Conservation (phyloP, 2,797 vertebrate species). For the Graptemys geographica region DNA sequence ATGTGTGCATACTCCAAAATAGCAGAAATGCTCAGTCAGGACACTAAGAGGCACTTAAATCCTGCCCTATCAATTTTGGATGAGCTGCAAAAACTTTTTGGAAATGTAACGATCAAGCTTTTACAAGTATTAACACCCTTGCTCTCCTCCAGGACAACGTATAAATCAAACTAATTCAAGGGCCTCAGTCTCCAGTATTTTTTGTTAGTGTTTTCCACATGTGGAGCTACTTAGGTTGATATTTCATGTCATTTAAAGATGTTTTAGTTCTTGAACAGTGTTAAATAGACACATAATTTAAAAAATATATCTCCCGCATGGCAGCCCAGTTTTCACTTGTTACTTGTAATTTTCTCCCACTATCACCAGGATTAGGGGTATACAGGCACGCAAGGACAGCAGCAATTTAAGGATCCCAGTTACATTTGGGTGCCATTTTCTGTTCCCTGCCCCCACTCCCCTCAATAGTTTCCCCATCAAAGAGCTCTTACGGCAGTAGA, state of each 20-base stretch:
- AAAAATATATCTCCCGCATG: background rate
- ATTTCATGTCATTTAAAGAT: slow-evolving; percentile 30
- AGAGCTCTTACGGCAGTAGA: slow-evolving; percentile 4
- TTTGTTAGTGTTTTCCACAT: slow-evolving; percentile 66
- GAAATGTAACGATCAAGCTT: slow-evolving; percentile 62
- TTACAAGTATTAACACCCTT: slow-evolving; percentile 66
- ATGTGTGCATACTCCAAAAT: slow-evolving; percentile 46
- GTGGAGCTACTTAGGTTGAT: slow-evolving; percentile 35
- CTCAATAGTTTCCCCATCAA: background rate
- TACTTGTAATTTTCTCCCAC: background rate
- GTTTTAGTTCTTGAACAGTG: slow-evolving; percentile 27
- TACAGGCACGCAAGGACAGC: background rate
- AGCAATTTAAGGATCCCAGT: background rate
- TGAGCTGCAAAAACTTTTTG: slow-evolving; percentile 61
- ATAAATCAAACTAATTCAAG: slow-evolving; percentile 66
- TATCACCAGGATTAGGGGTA: background rate
- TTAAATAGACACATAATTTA: background rate
- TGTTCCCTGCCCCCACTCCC: background rate
- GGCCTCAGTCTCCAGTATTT: slow-evolving; percentile 49
- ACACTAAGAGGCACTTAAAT: slow-evolving; percentile 44
- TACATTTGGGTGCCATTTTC: background rate
- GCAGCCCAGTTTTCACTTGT: background rate
- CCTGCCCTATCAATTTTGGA: slow-evolving; percentile 53
- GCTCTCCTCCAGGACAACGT: slow-evolving; percentile 58
- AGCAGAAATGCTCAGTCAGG: slow-evolving; percentile 55